Evolutionary conservation across 1,140 invertebrate genomes (phyloP), one percentile per base, ranked within the genome.

Genomic region (Eriosoma lanigerum): DNA sequence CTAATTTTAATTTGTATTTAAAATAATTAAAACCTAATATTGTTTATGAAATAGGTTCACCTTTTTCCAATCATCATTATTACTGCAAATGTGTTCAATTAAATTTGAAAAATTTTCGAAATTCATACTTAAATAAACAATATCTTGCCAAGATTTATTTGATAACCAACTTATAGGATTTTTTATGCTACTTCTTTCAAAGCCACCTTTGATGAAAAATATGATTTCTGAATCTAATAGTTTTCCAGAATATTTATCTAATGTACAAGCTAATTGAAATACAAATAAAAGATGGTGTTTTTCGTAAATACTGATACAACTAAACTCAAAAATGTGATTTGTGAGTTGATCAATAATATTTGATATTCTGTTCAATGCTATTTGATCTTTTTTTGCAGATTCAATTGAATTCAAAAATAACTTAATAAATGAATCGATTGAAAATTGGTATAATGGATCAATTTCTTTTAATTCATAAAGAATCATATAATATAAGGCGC

Each of bases 271-370:
- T 85, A 96, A 95, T 90, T 95, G 93, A 85, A 97, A 95, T 0
- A 94, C 95, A 85, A 92, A 96, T 15, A 97, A 86, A 46, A 96
- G 84, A 84, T 96, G 96, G 86, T 97, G 94, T 66, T 91, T 90
- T 85, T 96, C 94, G 85, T 96, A 96, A 81, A 96, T 94, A 68
- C 93, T 90, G 90, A 84, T 15, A 83, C 80, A 78, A 21, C 66
- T 72, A 44, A 81, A 81, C 46, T 72, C 75, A 19, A 62, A 48
- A 24, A 78, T 13, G 26, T 62, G 12, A 29, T 78, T 46, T 19
- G 75, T 78, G 1, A 78, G 56, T 44, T 60, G 75, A 13, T 32
- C 4, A 15, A 46, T 58, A 26, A 78, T 78, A 62, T 78, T 78
- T 38, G 54, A 26, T 62, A 62, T 78, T 24, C 75, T 62, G 13